Conservation (phyloP, 2,888 invertebrate species). For the Teleogryllus oceanicus region DNA sequence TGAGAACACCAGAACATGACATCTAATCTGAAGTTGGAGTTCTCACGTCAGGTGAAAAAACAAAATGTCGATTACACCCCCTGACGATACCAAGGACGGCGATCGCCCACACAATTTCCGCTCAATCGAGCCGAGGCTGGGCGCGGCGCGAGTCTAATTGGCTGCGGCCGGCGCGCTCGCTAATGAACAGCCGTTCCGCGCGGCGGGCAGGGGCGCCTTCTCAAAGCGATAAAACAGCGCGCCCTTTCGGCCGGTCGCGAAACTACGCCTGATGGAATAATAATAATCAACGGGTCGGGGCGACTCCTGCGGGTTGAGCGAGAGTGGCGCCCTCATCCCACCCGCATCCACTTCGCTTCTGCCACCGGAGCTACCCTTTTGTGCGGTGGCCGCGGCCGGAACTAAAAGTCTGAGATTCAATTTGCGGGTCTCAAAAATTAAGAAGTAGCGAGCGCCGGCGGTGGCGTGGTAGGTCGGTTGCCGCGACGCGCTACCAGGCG, state of each 20-base stretch:
- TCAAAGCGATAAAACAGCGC: neutral
- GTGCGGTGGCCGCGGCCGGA: neutral
- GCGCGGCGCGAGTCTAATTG: neutral
- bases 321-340: neutral
- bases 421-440: slow-evolving; percentile 10
- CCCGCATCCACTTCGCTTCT: neutral
- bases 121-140: neutral
- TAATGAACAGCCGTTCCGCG: neutral
- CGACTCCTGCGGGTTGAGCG: neutral
- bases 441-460: neutral
- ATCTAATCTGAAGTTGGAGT: too few relatives aligned
- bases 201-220: neutral
- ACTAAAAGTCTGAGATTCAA: slow-evolving; percentile 7
- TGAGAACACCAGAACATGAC: too few relatives aligned
- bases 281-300: neutral
- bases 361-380: neutral
- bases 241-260: neutral
- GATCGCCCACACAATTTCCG: neutral
- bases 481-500: neutral
- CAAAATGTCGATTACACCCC: too few relatives aligned
- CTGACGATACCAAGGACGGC: too few relatives aligned
- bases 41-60: too few relatives aligned
- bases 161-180: neutral
- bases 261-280: slow-evolving; percentile 1
- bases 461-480: neutral